phyloP scores from a whole-genome alignment of 2,113 vertebrate species.

The Aptenodytes forsteri region DNA sequence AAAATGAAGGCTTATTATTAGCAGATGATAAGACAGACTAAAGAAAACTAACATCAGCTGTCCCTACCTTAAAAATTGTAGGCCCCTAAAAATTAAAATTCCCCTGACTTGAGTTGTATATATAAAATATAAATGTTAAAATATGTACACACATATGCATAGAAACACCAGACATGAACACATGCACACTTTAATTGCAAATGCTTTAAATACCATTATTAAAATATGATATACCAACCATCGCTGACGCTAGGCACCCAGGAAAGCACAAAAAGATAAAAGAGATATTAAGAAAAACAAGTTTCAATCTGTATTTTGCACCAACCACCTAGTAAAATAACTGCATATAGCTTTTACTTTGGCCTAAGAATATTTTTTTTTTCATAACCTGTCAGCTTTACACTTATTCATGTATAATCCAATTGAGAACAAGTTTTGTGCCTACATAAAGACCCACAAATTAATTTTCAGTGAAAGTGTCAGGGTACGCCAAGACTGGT shows the following conservation, averaged over 20 bases:
- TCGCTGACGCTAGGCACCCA: slow-evolving; percentile 89
- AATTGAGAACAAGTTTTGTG: not conserved
- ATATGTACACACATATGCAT: not conserved
- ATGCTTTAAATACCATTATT: slow-evolving; percentile 48
- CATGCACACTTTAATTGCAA: not conserved
- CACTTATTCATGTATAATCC: not conserved
- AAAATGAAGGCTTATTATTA: not conserved
- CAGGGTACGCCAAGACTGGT: not conserved
- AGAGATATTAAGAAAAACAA: slow-evolving; percentile 60
- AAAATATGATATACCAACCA: slow-evolving; percentile 90
- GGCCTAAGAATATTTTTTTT: not conserved
- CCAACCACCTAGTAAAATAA: not conserved
- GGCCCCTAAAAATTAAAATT: not conserved
- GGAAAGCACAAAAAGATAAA: slow-evolving; percentile 74
- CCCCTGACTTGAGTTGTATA: not conserved
- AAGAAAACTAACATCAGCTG: not conserved
- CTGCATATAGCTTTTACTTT: not conserved
- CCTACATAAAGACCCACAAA: not conserved
- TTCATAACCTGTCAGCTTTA: not conserved
- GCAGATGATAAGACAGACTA: not conserved
- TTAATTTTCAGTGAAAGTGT: not conserved
- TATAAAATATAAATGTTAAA: not conserved
- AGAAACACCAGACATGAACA: not conserved
- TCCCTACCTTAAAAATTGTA: not conserved
- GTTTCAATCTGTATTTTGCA: not conserved